phyloP scores from a whole-genome alignment of 1,140 invertebrate species.

The Steinernema feltiae region DNA sequence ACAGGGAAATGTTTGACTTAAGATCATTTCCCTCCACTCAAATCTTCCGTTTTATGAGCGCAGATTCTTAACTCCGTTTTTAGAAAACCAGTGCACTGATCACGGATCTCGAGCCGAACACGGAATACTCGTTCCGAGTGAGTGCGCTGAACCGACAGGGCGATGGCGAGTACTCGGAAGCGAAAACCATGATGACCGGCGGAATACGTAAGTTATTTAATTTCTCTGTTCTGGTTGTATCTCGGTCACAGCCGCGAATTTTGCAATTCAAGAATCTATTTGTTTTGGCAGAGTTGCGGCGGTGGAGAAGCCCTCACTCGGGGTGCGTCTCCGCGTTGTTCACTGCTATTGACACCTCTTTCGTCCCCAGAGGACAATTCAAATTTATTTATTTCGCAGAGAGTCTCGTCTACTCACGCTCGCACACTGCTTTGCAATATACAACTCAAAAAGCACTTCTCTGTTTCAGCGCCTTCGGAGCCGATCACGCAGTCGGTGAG shows the following conservation, averaged over 20 bases:
- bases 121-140: conserved; percentile 87
- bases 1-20: too few species aligned
- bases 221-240: neutral
- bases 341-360: conserved; percentile 11
- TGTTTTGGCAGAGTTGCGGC: conserved; percentile 3
- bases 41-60: too few species aligned
- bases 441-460: neutral
- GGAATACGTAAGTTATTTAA: conserved; percentile 48
- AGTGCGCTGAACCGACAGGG: conserved; percentile 69
- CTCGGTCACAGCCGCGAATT: neutral
- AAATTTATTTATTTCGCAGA: conserved; percentile 25
- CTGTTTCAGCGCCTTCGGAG: conserved; percentile 44
- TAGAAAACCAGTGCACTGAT: conserved; percentile 67
- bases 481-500: conserved; percentile 51
- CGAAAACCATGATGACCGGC: conserved; percentile 48
- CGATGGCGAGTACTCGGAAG: conserved; percentile 46
- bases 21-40: too few species aligned
- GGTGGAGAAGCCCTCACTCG: neutral
- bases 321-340: neutral
- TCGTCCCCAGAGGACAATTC: conserved; percentile 6
- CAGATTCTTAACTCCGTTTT: too few species aligned
- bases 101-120: conserved; percentile 84
- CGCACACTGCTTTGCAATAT: neutral
- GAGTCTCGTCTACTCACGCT: neutral
- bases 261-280: conserved; percentile 1